A percentile compares a stretch with the other conserved stretches of the same genome.
phyloP scores from a whole-genome alignment of 92 coral and sea anemone genomes.

The Umimayanthus kanabou region DNA sequence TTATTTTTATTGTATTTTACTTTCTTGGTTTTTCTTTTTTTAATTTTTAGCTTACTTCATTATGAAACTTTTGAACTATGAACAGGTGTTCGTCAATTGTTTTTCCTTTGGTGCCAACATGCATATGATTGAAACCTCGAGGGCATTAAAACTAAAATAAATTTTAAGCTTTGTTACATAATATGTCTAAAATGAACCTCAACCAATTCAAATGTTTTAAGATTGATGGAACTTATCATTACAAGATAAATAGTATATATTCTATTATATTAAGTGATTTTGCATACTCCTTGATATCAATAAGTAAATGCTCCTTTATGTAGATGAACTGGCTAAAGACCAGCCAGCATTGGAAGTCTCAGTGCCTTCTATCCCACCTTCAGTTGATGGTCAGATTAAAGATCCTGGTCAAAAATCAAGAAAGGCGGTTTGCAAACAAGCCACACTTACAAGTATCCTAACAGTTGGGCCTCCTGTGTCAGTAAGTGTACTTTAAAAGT shows the following conservation, averaged over 20 bases:
- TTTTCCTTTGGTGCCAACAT: conserved; percentile 19
- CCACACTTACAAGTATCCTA: conserved; percentile 37
- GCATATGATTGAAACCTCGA: conserved; percentile 15
- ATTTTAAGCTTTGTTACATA: conserved; percentile 16
- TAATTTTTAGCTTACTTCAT: conserved; percentile 4
- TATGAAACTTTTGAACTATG: background rate
- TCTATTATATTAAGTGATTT: conserved; percentile 16
- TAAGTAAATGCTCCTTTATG: conserved; percentile 2
- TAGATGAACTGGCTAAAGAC: conserved; percentile 25
- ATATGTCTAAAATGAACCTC: conserved; percentile 12
- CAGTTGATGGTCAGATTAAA: conserved; percentile 10
- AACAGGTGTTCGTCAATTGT: conserved; percentile 10
- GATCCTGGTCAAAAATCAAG: conserved; percentile 27
- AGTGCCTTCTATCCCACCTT: conserved; percentile 20
- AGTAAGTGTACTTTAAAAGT: conserved; percentile 33
- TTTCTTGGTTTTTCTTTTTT: background rate
- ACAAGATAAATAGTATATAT: conserved; percentile 5
- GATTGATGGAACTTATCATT: conserved; percentile 3
- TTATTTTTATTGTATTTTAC: background rate
- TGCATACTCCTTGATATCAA: conserved; percentile 30
- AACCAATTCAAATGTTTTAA: conserved; percentile 14
- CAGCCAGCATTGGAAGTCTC: conserved; percentile 18
- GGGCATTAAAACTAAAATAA: conserved; percentile 13
- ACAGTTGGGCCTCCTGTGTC: conserved; percentile 48
- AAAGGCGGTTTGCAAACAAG: conserved; percentile 34